A percentile compares a stretch with the other conserved stretches of the same genome.
These are phyloP conservation scores for Porites evermanni DNA, from an alignment of 92 coral and sea anemone genomes.

Conservation along the genomic window DNA sequence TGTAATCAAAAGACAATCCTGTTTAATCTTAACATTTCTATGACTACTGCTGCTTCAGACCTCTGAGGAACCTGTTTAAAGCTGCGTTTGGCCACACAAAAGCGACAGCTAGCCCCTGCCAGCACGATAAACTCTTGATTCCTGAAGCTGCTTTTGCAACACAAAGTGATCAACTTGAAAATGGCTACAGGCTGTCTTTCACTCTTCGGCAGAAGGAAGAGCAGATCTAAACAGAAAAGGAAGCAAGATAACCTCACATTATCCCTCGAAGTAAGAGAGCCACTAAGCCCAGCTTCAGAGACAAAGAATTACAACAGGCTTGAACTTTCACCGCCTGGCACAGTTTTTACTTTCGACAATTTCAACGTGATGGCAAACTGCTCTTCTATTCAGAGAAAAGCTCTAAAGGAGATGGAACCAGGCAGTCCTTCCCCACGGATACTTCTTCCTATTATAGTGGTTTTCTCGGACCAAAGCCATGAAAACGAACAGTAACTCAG, in stretches of 20 bases:
- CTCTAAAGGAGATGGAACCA: background rate
- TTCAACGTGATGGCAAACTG: background rate
- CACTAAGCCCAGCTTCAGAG: background rate
- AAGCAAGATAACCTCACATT: background rate
- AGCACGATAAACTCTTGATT: background rate
- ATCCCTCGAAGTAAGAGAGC: background rate
- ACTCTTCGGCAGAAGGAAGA: background rate
- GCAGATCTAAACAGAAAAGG: background rate
- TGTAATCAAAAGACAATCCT: background rate
- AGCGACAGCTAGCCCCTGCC: background rate
- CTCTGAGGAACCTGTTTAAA: background rate
- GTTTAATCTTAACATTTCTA: background rate
- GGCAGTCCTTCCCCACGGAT: background rate
- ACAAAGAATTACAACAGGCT: background rate
- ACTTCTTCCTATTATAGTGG: background rate
- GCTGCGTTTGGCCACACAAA: background rate
- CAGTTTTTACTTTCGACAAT: background rate
- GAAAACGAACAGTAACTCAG: too few species aligned
- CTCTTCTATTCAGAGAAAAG: background rate
- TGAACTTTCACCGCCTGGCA: background rate
- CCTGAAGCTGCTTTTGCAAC: background rate
- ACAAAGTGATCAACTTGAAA: background rate
- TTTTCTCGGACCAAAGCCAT: background rate
- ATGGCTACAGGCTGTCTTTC: background rate
- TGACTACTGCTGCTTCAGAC: background rate